Evolutionary conservation across 2,113 vertebrate species (phyloP).

Genomic region (Lagenorhynchus albirostris): DNA sequence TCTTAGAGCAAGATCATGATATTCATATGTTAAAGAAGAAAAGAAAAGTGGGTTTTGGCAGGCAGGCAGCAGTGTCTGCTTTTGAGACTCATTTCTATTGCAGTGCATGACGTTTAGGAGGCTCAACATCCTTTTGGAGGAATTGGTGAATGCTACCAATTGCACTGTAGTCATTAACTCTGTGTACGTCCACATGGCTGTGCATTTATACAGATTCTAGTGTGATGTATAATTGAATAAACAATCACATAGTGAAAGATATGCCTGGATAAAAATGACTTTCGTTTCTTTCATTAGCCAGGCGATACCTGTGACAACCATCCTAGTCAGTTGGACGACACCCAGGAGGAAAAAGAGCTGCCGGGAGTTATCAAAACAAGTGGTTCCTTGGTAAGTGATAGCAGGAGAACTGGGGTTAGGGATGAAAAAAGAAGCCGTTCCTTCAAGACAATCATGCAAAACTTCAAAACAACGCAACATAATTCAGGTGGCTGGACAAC

Average conservation of each 20-base stretch:
- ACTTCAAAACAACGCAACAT: not conserved
- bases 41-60: not conserved
- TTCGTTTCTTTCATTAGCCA: constrained; percentile 42
- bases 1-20: not conserved
- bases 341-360: constrained; percentile 18
- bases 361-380: not conserved
- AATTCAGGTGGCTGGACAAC: not conserved
- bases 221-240: not conserved
- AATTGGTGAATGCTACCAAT: not conserved
- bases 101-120: not conserved
- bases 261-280: not conserved
- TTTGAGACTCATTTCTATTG: not conserved
- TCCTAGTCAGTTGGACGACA: not conserved
- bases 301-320: constrained; percentile 19
- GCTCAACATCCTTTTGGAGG: not conserved
- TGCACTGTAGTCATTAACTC: not conserved
- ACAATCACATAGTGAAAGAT: not conserved
- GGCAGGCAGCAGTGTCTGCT: not conserved
- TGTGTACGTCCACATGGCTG: not conserved
- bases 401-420: not conserved
- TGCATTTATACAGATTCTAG: not conserved
- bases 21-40: not conserved
- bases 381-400: constrained; percentile 41
- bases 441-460: not conserved
- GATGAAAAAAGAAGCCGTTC: not conserved